Percentiles rank a stretch among this genome's conserved stretches.
phyloP scores from a whole-genome alignment of 2,113 vertebrate species.

The Podiceps cristatus region DNA sequence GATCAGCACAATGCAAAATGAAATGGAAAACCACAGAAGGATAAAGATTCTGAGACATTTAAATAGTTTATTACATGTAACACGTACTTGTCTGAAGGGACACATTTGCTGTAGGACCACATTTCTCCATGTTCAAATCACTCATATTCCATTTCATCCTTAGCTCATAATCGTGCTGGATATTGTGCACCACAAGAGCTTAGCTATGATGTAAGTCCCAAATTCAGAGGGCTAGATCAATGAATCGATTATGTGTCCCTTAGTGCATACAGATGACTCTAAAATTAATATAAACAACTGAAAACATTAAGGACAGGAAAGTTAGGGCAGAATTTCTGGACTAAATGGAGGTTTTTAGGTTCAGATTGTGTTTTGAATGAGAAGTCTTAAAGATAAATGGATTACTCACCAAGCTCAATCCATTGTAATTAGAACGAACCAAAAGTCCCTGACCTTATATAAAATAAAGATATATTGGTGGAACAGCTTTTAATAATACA shows the following conservation, averaged over 20 bases:
- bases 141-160: not conserved
- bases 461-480: not conserved
- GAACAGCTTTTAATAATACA: slow-evolving; percentile 1
- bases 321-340: not conserved
- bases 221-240: not conserved
- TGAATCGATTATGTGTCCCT: not conserved
- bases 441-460: not conserved
- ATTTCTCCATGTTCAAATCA: not conserved
- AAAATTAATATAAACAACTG: not conserved
- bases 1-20: not conserved
- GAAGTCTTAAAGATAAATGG: not conserved
- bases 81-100: not conserved
- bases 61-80: not conserved
- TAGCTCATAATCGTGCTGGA: not conserved
- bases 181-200: not conserved
- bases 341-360: not conserved
- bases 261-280: not conserved
- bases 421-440: not conserved
- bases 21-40: not conserved
- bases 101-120: not conserved
- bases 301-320: not conserved
- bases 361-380: not conserved
- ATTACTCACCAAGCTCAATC: not conserved
- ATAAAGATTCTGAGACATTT: not conserved
- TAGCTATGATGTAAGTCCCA: not conserved